These are phyloP conservation scores for Choristoneura fumiferana DNA, from an alignment of 1,140 invertebrate genomes.

Conservation along the genomic window DNA sequence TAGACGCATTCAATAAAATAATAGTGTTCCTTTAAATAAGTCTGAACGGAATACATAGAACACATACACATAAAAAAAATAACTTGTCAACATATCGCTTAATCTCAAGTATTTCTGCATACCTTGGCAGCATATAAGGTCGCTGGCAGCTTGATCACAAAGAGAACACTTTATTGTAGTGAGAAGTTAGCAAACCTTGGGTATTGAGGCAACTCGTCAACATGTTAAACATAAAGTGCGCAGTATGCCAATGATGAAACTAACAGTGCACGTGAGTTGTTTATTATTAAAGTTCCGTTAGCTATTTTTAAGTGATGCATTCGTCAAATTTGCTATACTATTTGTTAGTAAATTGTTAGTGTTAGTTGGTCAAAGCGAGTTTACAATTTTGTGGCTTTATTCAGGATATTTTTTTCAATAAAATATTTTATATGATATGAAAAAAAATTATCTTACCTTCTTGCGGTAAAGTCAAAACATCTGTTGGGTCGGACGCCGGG, in stretches of 20 bases:
- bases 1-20: constrained; percentile 6
- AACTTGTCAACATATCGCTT: constrained; percentile 20
- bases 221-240: background rate
- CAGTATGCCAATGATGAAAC: constrained; percentile 10
- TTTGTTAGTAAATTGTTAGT: background rate
- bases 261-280: background rate
- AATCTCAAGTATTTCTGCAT: constrained; percentile 46
- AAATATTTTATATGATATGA: too few relatives aligned
- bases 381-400: too few relatives aligned
- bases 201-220: background rate
- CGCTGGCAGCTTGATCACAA: constrained; percentile 73
- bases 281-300: background rate
- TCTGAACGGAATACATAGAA: constrained; percentile 14
- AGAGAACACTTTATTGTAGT: constrained; percentile 44
- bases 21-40: background rate
- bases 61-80: constrained; percentile 27
- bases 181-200: background rate
- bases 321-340: background rate
- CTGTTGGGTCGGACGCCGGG: constrained; percentile 91
- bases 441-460: constrained; percentile 84
- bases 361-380: constrained; percentile 10
- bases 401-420: too few relatives aligned
- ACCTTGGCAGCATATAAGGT: constrained; percentile 79
- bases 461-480: constrained; percentile 93
- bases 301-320: background rate